A percentile compares a stretch with the other conserved stretches of the same genome.
These are phyloP conservation scores for Lucinisca nassula DNA, from an alignment of 2,888 invertebrate genomes.

Conservation along the genomic window DNA sequence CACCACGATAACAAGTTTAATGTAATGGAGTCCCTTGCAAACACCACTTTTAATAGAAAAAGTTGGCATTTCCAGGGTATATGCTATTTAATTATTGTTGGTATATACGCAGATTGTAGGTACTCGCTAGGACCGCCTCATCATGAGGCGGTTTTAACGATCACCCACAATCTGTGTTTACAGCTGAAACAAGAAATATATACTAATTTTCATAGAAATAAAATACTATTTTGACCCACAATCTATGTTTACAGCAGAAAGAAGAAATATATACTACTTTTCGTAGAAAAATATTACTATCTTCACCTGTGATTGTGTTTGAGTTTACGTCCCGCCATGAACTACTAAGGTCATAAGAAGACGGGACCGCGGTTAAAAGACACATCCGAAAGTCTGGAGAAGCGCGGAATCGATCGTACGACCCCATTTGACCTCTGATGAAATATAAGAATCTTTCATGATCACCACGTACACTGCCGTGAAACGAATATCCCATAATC, in stretches of 20 bases:
- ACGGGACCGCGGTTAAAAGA: too few species aligned
- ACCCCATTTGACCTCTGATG: too few species aligned
- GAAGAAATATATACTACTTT: too few species aligned
- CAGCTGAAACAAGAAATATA: background rate
- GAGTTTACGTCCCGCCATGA: too few species aligned
- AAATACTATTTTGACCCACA: background rate
- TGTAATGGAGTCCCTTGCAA: background rate
- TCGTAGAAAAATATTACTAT: too few species aligned
- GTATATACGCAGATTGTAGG: background rate
- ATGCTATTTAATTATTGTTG: background rate
- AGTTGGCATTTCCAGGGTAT: background rate
- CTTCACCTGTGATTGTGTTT: too few species aligned
- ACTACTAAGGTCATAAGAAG: too few species aligned
- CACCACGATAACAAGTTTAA: background rate
- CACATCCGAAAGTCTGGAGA: too few species aligned
- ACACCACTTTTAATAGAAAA: background rate
- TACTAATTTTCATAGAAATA: background rate
- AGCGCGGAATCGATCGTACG: too few species aligned
- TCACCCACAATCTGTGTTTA: background rate
- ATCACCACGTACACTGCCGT: too few species aligned
- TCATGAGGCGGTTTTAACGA: background rate
- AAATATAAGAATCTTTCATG: too few species aligned
- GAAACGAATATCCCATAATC: too few species aligned
- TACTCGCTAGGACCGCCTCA: background rate
- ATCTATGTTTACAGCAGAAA: background rate